Evolutionary conservation across 2,113 vertebrate species (phyloP).

Genomic region (Galeopterus variegatus): DNA sequence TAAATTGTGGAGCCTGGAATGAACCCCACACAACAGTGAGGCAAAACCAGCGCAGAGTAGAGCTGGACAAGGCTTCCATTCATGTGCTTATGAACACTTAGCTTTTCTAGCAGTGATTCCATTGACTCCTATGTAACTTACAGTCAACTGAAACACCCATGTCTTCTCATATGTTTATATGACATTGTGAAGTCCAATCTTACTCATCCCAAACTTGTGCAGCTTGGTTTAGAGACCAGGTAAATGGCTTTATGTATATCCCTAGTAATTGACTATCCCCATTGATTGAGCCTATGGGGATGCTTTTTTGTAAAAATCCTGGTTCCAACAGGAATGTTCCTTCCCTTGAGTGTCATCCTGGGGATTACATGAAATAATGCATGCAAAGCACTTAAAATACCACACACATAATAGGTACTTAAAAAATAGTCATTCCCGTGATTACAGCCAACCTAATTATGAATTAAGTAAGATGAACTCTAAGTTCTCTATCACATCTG

Average conservation of each 20-base stretch:
- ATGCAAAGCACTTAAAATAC: background rate
- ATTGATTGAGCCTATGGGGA: background rate
- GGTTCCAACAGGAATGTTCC: background rate
- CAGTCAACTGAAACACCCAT: background rate
- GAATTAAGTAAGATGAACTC: background rate
- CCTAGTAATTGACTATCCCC: background rate
- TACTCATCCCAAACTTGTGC: background rate
- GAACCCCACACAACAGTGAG: background rate
- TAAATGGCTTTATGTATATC: background rate
- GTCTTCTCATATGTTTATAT: background rate
- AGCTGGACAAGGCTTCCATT: background rate
- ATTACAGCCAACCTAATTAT: background rate
- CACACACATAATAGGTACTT: background rate
- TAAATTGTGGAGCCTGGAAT: background rate
- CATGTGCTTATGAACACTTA: background rate
- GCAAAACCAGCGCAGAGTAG: background rate
- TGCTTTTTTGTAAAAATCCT: background rate
- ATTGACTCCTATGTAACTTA: background rate
- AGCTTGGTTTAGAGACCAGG: background rate
- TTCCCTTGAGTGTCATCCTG: background rate
- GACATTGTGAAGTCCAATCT: background rate
- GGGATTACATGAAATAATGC: background rate
- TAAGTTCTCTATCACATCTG: background rate
- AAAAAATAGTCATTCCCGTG: background rate
- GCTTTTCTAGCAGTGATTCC: background rate